Evolutionary conservation across 2,888 invertebrate species (phyloP).

Genomic region (Cosmia pyralina): DNA sequence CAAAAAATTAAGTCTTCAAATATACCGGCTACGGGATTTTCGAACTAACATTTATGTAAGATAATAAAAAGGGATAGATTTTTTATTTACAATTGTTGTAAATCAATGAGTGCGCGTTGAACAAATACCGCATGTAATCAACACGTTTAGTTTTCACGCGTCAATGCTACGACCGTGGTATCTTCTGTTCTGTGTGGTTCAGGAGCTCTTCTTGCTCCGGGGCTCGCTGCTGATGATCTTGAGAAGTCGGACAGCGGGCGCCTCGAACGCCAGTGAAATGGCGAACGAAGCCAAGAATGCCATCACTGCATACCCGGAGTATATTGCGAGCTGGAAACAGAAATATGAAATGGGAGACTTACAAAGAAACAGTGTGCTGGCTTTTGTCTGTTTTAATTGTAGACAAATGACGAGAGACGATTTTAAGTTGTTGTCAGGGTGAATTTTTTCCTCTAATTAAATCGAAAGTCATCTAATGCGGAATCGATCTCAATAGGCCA

Average conservation of each 20-base stretch:
- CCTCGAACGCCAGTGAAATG: conserved; percentile 94
- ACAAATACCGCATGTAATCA: conserved; percentile 42
- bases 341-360: conserved; percentile 33
- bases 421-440: not conserved
- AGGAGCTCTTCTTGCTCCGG: conserved; percentile 78
- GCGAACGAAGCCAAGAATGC: conserved; percentile 94
- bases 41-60: conserved; percentile 13
- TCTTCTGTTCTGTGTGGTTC: conserved; percentile 50
- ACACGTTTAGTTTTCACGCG: conserved; percentile 26
- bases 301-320: conserved; percentile 94
- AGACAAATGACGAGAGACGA: not conserved
- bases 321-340: conserved; percentile 87
- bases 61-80: not conserved
- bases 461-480: not conserved
- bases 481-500: not conserved
- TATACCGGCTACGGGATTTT: conserved; percentile 4
- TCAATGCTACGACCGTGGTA: conserved; percentile 21
- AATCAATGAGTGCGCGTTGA: conserved; percentile 51
- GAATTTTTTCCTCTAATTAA: not conserved
- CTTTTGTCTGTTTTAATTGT: not conserved
- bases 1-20: conserved; percentile 27
- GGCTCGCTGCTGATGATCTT: conserved; percentile 90
- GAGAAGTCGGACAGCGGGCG: conserved; percentile 94
- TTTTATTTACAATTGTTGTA: conserved; percentile 37
- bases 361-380: not conserved